Conservation (phyloP, 2,888 invertebrate genomes). For the Pristionchus exspectatus region DNA sequence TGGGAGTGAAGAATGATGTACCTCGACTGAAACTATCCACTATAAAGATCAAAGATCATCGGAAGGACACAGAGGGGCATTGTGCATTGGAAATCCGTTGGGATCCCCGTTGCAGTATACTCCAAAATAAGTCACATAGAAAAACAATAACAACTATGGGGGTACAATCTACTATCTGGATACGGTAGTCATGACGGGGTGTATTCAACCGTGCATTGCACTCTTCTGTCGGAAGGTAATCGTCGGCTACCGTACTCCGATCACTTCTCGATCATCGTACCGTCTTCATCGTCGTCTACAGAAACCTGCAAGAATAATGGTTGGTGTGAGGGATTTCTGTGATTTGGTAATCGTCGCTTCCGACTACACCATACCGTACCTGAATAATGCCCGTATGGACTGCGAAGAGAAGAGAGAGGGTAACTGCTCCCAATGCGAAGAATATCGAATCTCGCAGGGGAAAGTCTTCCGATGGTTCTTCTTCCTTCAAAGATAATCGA, state of each 20-base stretch:
- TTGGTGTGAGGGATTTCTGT: neutral
- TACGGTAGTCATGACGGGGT: slow-evolving; percentile 28
- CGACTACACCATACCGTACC: slow-evolving; percentile 54
- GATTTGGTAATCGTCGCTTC: slow-evolving; percentile 9
- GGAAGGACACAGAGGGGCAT: neutral
- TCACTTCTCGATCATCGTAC: slow-evolving; percentile 34
- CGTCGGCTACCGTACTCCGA: slow-evolving; percentile 40
- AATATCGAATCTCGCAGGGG: slow-evolving; percentile 67
- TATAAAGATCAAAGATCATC: slow-evolving; percentile 44
- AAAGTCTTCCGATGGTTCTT: slow-evolving; percentile 55
- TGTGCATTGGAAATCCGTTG: neutral
- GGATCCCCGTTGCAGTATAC: slow-evolving; percentile 4
- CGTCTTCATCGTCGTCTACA: slow-evolving; percentile 33
- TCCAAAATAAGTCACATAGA: neutral
- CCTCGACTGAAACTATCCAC: slow-evolving; percentile 39
- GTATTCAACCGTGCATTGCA: slow-evolving; percentile 5
- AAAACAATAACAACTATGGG: slow-evolving; percentile 45
- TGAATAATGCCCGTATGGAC: slow-evolving; percentile 76
- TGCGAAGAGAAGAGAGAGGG: slow-evolving; percentile 75
- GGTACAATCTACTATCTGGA: neutral
- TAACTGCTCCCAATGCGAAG: slow-evolving; percentile 72
- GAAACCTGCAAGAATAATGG: neutral
- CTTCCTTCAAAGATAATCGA: slow-evolving; percentile 6
- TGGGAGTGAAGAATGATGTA: neutral
- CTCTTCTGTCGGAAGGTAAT: neutral